These are phyloP conservation scores for Glaucidium brasilianum DNA, from an alignment of 2,113 vertebrate species.

Conservation along the genomic window DNA sequence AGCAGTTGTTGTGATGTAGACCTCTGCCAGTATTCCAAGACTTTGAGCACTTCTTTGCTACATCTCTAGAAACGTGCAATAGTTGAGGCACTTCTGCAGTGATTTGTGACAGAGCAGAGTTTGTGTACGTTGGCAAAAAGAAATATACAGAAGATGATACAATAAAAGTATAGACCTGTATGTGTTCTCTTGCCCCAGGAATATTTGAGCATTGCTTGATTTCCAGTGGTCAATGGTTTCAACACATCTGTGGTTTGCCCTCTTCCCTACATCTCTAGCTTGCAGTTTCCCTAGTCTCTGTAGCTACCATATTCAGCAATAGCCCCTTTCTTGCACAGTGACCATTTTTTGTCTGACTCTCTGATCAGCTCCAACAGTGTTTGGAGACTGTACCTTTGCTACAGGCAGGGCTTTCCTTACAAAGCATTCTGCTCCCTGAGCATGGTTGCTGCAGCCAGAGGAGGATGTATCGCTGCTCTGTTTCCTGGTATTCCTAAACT, in stretches of 20 bases:
- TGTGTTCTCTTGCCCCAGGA: background rate
- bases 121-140: background rate
- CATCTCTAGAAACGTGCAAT: background rate
- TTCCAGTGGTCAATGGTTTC: background rate
- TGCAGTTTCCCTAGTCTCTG: background rate
- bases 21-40: background rate
- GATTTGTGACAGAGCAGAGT: background rate
- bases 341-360: background rate
- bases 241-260: rapidly evolving
- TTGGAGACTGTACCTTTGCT: background rate
- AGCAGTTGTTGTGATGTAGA: background rate
- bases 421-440: background rate
- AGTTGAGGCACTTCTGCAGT: background rate
- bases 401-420: background rate
- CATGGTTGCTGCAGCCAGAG: background rate
- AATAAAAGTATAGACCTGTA: background rate
- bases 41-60: background rate
- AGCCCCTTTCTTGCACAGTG: background rate
- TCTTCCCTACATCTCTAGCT: background rate
- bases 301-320: background rate
- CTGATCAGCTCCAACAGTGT: background rate
- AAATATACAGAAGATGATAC: background rate
- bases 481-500: background rate
- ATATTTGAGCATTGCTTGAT: background rate
- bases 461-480: background rate